Percentiles rank a stretch among this genome's conserved stretches.
phyloP scores from a whole-genome alignment of 2,797 vertebrate species.

The Phoeniculus purpureus region DNA sequence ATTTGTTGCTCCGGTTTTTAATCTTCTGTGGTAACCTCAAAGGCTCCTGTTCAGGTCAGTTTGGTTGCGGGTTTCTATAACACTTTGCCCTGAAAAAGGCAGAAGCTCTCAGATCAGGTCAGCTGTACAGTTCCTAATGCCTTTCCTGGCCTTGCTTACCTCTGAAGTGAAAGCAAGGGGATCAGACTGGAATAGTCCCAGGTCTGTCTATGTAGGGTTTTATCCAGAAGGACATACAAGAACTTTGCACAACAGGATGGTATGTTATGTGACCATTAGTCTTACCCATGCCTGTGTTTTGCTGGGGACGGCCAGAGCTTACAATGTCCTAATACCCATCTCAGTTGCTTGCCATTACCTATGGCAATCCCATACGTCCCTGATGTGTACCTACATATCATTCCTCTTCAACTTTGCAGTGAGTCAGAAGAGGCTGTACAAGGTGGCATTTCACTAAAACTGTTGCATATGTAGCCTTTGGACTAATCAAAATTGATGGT shows the following conservation, averaged over 20 bases:
- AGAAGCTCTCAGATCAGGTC: not conserved
- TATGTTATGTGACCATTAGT: not conserved
- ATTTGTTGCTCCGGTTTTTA: not conserved
- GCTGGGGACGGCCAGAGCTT: not conserved
- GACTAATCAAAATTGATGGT: conserved; percentile 4
- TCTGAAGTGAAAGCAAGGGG: not conserved
- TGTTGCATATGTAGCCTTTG: conserved; percentile 27
- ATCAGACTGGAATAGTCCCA: not conserved
- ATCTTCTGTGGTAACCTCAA: not conserved
- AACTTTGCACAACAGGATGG: accelerated
- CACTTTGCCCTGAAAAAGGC: not conserved
- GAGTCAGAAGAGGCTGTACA: not conserved
- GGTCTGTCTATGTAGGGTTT: not conserved
- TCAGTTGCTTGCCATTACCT: not conserved
- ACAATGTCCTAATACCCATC: not conserved
- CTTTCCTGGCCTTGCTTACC: not conserved
- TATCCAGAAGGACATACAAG: not conserved
- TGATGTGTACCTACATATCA: not conserved
- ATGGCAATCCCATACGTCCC: not conserved
- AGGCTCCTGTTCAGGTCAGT: not conserved
- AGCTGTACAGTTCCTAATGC: not conserved
- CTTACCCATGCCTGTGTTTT: not conserved
- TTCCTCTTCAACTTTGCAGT: not conserved
- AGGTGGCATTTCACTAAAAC: not conserved
- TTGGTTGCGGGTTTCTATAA: not conserved